Base-by-base conservation (phyloP, 2,797 vertebrate genomes). In the Pachyuromys duprasi region DNA sequence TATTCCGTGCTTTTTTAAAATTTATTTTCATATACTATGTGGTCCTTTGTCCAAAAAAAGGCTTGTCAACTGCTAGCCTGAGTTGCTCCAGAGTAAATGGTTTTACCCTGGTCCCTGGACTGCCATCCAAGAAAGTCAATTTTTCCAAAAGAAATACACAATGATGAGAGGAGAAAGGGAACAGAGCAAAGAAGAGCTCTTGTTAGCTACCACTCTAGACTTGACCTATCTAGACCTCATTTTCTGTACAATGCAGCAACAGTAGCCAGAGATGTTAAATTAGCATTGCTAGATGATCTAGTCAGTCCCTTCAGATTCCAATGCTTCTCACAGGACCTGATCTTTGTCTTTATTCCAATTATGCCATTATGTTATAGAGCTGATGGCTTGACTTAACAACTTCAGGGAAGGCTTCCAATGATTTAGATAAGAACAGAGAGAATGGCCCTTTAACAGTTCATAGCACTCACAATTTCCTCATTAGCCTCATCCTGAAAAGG, bases 21-120 rank as follows among this genome's bases (percentile, higher is more conserved):
- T 7, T 62, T n/a, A 17, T 31, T 69, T 69, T 74, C 26, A 74
- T 74, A 90, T 80, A 69, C 31, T 63, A 2, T 49, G 45, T 81
- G 45, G 4, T 12, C 5, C 17, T 83, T 70, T 49, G 60, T 3
- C 49, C 45, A 49, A 26, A 90, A 79, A 49, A 45, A 53, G 24
- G 5, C 17, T 60, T 91, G 36, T n/a, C 63, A 95, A 60, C 0
- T 49, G 3, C 74, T 55, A 24, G 18, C n/a, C 62, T 86, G 45
- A 72, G 39, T 20, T 91, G 31, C 90, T 91, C 45, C 89, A 14
- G 31, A 28, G 13, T 81, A 11, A 95, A n/a, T 72, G 39, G 24
- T 20, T 89, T 92, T 96, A 93, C 49, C 15, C 80, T 96, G 36
- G 55, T 86, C 45, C 31, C 93, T 67, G 39, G 75, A 63, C n/a